Evolutionary conservation across 2,113 vertebrate species (phyloP), one percentile per base, ranked within the genome.

Genomic region (Elaphurus davidianus): DNA sequence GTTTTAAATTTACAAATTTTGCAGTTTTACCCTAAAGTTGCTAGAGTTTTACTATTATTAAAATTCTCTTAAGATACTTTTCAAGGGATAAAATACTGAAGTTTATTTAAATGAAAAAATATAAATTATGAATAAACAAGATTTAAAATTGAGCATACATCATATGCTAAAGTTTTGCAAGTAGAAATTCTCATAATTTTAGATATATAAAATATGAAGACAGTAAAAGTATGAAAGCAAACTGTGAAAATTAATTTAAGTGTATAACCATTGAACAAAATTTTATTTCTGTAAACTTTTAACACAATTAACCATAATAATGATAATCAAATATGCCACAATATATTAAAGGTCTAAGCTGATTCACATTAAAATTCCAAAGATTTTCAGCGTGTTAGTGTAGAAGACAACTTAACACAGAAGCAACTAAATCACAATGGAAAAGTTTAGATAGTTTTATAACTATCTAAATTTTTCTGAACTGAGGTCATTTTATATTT

Each of bases 311-410:
- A 86, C 17, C 25, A 74, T 28, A 50, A 45, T 67, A 0, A 62
- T 57, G 19, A 86, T 50, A 87, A 88, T 78, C 5, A 88, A 93
- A 93, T 43, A 55, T 74, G 28, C 7, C 23, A 62, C 13, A 89
- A 16, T 23, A 91, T 19, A 74, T 91, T 86, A 85, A 88, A 76
- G 5, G 6, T 93, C 15, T 94, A 93, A 97, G 84, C 4, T 47
- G 15, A 96, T 62, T 93, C 30, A 95, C 23, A 87, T 87, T 55
- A 94, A 98, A 91, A 91, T 95, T 67, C 10, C 17, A 27, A 30
- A 4, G 9, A 55, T 36, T 93, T 27, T 91, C 43, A 95, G 74
- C 50, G 64, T 90, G 19, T 92, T 64, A 94, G 21, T 36, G 14
- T 30, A 76, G 60, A 88, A 92, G 12, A 83, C 76, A n/a, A 54